phyloP scores from a whole-genome alignment of 2,113 vertebrate genomes.

The Pelusios castaneus region DNA sequence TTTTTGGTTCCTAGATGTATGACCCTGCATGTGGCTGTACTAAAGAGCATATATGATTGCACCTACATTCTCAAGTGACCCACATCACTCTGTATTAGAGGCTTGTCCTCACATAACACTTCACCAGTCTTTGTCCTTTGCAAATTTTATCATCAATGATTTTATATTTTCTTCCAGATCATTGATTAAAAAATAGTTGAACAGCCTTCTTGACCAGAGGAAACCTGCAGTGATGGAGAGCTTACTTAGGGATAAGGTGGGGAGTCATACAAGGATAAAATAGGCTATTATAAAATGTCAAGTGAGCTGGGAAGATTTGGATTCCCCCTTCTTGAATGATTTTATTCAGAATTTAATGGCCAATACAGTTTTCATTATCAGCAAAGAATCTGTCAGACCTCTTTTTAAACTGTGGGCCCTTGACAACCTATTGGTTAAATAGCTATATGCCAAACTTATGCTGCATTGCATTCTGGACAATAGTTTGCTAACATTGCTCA shows the following conservation, averaged over 20 bases:
- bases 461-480: background rate
- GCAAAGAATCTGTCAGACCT: background rate
- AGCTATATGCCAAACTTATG: background rate
- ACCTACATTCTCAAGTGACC: background rate
- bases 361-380: background rate
- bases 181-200: background rate
- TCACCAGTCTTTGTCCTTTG: background rate
- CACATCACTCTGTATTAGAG: background rate
- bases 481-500: background rate
- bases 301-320: background rate
- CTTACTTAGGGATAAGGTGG: background rate
- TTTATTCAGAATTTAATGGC: background rate
- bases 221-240: background rate
- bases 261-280: background rate
- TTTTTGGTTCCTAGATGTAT: background rate
- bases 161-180: constrained; percentile 6
- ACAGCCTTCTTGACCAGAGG: background rate
- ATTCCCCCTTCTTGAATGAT: background rate
- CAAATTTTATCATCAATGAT: background rate
- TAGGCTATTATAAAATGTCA: background rate
- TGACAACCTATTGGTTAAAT: background rate
- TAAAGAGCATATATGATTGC: background rate
- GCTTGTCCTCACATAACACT: background rate
- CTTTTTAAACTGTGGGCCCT: background rate
- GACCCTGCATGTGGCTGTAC: background rate